Percentiles rank a stretch among this genome's conserved stretches.
These are phyloP conservation scores for Poecilobothrus nobilitatus DNA, from an alignment of 2,888 invertebrate genomes.

Conservation along the genomic window DNA sequence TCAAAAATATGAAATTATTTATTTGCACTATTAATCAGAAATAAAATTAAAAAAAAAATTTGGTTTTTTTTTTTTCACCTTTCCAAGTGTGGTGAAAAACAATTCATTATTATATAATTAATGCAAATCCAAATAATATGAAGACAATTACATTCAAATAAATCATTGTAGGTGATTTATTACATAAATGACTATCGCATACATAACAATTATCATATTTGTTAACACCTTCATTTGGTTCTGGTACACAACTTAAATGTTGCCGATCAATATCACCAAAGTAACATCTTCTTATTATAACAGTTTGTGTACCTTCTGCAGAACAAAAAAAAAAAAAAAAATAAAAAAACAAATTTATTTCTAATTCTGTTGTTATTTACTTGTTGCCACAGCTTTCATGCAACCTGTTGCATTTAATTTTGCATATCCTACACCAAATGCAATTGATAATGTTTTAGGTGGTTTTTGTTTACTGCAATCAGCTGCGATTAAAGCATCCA, in stretches of 20 bases:
- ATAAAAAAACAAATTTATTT: too few relatives aligned
- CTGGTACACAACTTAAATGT: neutral
- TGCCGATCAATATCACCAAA: neutral
- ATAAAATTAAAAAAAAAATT: too few relatives aligned
- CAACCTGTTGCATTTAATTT: slow-evolving; percentile 38
- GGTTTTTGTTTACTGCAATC: slow-evolving; percentile 33
- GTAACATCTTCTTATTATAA: neutral
- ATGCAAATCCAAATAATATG: neutral
- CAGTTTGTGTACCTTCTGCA: neutral
- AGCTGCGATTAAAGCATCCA: slow-evolving; percentile 28
- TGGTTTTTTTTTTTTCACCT: too few relatives aligned
- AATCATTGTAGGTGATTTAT: neutral
- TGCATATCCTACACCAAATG: slow-evolving; percentile 24
- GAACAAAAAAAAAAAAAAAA: too few relatives aligned
- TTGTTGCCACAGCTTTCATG: slow-evolving; percentile 34
- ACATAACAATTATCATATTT: neutral
- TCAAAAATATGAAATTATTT: too few relatives aligned
- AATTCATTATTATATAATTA: neutral
- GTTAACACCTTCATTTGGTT: neutral
- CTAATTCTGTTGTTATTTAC: slow-evolving; percentile 26
- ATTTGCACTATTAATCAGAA: too few relatives aligned
- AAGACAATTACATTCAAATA: neutral
- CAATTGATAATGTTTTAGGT: slow-evolving; percentile 27
- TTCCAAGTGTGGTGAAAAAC: too few relatives aligned
- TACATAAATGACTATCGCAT: neutral